Evolutionary conservation across 2,113 vertebrate species (phyloP).

Genomic region (Corvus cornix): DNA sequence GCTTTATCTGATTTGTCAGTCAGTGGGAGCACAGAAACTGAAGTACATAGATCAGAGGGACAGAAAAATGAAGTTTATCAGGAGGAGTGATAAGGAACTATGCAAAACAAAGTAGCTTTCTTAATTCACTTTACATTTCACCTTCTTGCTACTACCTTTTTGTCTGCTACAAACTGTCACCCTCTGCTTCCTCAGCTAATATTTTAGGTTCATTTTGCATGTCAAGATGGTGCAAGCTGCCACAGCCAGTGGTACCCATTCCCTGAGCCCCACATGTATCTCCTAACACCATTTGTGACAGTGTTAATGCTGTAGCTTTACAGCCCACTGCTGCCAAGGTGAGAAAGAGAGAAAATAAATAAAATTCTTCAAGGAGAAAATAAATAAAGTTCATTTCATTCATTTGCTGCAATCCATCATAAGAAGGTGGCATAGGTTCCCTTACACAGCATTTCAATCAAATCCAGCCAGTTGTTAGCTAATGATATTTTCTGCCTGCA

Average conservation of each 20-base stretch:
- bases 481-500: conserved; percentile 11
- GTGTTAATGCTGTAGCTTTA: background rate
- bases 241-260: conserved; percentile 1
- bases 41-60: background rate
- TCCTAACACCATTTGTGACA: background rate
- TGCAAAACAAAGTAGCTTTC: background rate
- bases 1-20: conserved; percentile 1
- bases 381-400: background rate
- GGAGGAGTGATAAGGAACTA: background rate
- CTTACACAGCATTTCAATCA: background rate
- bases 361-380: conserved; percentile 17
- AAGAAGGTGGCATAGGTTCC: background rate
- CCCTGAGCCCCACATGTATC: background rate
- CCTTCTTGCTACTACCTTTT: conserved; percentile 31
- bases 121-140: conserved; percentile 40
- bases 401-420: background rate
- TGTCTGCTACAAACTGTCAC: conserved; percentile 36
- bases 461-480: background rate
- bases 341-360: conserved; percentile 7
- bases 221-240: background rate
- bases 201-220: conserved; percentile 39
- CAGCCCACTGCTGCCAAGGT: background rate
- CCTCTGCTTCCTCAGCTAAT: conserved; percentile 44
- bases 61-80: background rate
- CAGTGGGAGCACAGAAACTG: background rate